These are phyloP conservation scores for Limonius californicus DNA, from an alignment of 1,140 invertebrate species.

Conservation along the genomic window DNA sequence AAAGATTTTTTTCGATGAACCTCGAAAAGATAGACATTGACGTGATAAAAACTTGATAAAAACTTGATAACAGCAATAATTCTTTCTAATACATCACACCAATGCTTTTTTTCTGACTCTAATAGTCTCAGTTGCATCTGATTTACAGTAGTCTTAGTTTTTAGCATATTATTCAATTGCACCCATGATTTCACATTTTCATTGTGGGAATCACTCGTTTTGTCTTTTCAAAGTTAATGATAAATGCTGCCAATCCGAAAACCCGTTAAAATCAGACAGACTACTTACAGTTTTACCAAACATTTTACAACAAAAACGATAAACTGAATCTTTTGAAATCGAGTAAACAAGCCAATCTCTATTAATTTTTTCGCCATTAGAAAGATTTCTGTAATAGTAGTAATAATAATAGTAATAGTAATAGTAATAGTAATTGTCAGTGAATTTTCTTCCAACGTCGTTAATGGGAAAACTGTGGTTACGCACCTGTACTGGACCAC, in stretches of 20 bases:
- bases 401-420: too few relatives aligned
- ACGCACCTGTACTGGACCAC: slow-evolving; percentile 12
- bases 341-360: slow-evolving; percentile 27
- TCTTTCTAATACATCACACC: neutral
- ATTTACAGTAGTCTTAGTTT: slow-evolving; percentile 1
- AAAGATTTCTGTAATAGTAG: slow-evolving; percentile 24
- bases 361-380: slow-evolving; percentile 29
- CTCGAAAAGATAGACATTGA: slow-evolving; percentile 5
- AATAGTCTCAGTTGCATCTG: slow-evolving; percentile 2
- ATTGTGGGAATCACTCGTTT: neutral
- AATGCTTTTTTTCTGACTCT: slow-evolving; percentile 3
- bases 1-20: slow-evolving; percentile 7
- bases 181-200: slow-evolving; percentile 1
- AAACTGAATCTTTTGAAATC: slow-evolving; percentile 27
- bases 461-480: slow-evolving; percentile 25
- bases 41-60: slow-evolving; percentile 5
- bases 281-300: slow-evolving; percentile 22
- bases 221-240: slow-evolving; percentile 3
- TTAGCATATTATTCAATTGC: neutral
- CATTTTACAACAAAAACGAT: slow-evolving; percentile 34
- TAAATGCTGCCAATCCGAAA: slow-evolving; percentile 12
- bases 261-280: slow-evolving; percentile 23
- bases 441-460: slow-evolving; percentile 24
- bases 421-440: too few relatives aligned
- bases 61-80: slow-evolving; percentile 1